These are phyloP conservation scores for Dendrolimus houi DNA, from an alignment of 2,888 invertebrate genomes.

Conservation along the genomic window DNA sequence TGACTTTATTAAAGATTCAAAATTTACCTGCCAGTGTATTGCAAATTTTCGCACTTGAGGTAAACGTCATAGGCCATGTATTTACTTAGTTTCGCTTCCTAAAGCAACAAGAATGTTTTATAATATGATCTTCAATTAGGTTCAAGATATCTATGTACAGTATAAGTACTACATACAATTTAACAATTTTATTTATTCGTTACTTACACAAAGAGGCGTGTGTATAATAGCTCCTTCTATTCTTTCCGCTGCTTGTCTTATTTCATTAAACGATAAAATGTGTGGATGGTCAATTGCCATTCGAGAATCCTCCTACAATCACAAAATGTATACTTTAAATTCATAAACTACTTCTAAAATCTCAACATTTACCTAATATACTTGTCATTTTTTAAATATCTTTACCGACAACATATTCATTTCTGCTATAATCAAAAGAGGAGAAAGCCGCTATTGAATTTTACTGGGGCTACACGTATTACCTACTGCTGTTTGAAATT, in stretches of 20 bases:
- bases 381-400: too few relatives aligned
- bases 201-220: constrained; percentile 62
- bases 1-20: not conserved
- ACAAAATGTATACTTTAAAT: too few relatives aligned
- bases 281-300: constrained; percentile 19
- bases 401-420: too few relatives aligned
- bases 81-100: constrained; percentile 68
- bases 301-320: constrained; percentile 16
- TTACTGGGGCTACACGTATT: too few relatives aligned
- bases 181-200: not conserved
- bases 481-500: too few relatives aligned
- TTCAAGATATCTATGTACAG: too few relatives aligned
- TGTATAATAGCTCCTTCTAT: constrained; percentile 62
- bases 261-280: constrained; percentile 48
- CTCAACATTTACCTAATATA: too few relatives aligned
- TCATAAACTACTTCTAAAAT: too few relatives aligned
- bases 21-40: constrained; percentile 86
- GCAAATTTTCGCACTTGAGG: constrained; percentile 91
- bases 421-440: too few relatives aligned
- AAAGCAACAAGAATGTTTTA: constrained; percentile 16
- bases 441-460: too few relatives aligned
- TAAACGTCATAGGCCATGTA: constrained; percentile 82
- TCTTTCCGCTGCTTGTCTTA: constrained; percentile 53
- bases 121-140: not conserved
- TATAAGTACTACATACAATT: too few relatives aligned